Evolutionary conservation across 2,888 invertebrate genomes (phyloP), one percentile per base, ranked within the genome.

Genomic region (Nebria brevicollis): DNA sequence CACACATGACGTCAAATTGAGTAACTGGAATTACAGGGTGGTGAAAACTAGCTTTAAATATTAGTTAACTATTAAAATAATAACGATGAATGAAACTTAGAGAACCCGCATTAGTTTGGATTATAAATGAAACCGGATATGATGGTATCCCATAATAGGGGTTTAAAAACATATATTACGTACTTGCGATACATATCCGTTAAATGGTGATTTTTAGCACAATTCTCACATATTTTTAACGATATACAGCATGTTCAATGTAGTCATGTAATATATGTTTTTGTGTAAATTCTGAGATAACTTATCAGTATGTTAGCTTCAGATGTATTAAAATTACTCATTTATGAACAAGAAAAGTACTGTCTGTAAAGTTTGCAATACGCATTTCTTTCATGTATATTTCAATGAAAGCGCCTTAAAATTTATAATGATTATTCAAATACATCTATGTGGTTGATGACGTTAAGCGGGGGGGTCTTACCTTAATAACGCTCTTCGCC

Each of bases 401-500:
- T 20, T 20, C 20, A 20, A 20, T 1, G 34, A 34, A 34, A 34
- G 34, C 2, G 34, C 34, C 5, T 34, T 34, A 4, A 34, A 54
- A 1, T 34, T 34, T 1, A 34, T 3, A 54, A 54, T 54, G 4
- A 11, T 54, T 3, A 54, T 54, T 54, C 1, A 43, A 54, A 54
- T 8, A 54, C 2, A 3, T 13, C 34, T 34, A 34, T 34, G 34
- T 34, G 34, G 2, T 34, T 34, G 34, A 34, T 34, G 34, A 34
- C 8, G 54, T 54, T 54, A 54, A 54, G 20, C 7, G 7, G 54
- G 41, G 54, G 41, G 73, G 75, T 81, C 88, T 88, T 85, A 90
- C 90, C 90, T 90, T 83, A 90, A 85, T 73, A 90, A 86, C 70
- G 90, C 90, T 82, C 89, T 86, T 82, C 89, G 86, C 90, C 90